These are phyloP conservation scores for Fukomys damarensis DNA, from an alignment of 2,113 vertebrate species.

Conservation along the genomic window DNA sequence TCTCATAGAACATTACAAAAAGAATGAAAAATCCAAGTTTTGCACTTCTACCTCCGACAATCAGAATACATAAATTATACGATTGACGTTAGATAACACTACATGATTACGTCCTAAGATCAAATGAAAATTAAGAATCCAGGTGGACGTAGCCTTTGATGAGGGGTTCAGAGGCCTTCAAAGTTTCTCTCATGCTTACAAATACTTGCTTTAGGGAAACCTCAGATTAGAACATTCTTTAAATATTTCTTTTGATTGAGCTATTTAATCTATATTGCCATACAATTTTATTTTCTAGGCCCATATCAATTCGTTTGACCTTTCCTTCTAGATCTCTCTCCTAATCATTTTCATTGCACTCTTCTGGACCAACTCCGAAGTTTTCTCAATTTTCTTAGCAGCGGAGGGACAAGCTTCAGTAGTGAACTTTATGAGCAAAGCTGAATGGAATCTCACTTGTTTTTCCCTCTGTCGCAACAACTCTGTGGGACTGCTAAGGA, in stretches of 20 bases:
- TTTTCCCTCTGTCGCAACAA: slow-evolving; percentile 66
- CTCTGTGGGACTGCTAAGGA: slow-evolving; percentile 79
- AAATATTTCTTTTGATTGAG: neutral
- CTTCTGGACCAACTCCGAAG: neutral
- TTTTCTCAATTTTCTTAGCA: slow-evolving; percentile 34
- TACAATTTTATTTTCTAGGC: neutral
- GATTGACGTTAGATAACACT: slow-evolving; percentile 16
- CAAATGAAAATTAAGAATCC: neutral
- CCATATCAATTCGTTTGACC: neutral
- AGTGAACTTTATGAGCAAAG: slow-evolving; percentile 68
- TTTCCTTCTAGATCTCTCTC: neutral
- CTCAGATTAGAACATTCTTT: neutral
- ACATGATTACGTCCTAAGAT: neutral
- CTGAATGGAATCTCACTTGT: slow-evolving; percentile 79
- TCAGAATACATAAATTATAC: neutral
- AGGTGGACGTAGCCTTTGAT: neutral
- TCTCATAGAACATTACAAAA: slow-evolving; percentile 14
- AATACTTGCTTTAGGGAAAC: slow-evolving; percentile 52
- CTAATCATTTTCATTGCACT: slow-evolving; percentile 52
- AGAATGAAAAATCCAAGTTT: neutral
- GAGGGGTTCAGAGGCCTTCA: neutral
- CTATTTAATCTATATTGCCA: neutral
- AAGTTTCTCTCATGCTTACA: neutral
- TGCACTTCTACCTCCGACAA: neutral
- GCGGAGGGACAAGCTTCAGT: neutral